Conservation (phyloP, 2,888 invertebrate genomes). For the Drosophila falleni region DNA sequence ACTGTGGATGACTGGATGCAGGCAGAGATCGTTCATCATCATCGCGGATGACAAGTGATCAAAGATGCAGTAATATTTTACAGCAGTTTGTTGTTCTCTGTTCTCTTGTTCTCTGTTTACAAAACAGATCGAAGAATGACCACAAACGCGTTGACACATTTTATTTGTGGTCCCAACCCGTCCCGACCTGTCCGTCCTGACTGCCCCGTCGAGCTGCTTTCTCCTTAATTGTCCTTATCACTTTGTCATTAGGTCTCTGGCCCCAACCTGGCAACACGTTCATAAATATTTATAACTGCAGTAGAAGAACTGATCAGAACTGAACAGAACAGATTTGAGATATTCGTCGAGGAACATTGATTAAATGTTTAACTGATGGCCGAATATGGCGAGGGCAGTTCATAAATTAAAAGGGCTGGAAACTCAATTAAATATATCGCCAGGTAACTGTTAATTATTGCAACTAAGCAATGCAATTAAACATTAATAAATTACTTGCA, state of each 20-base stretch:
- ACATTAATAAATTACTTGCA: conserved; percentile 61
- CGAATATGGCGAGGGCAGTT: conserved; percentile 71
- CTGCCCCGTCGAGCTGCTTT: conserved; percentile 54
- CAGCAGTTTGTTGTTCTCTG: conserved; percentile 59
- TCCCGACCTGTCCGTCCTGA: not conserved
- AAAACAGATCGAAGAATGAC: conserved; percentile 65
- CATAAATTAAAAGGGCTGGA: conserved; percentile 74
- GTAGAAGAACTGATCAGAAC: conserved; percentile 13
- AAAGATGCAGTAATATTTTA: conserved; percentile 80
- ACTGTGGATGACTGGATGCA: conserved; percentile 10
- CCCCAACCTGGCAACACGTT: conserved; percentile 20
- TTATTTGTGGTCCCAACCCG: conserved; percentile 49
- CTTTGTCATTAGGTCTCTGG: conserved; percentile 73
- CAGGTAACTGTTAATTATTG: conserved; percentile 69
- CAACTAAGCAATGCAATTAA: conserved; percentile 52
- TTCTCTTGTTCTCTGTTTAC: conserved; percentile 53
- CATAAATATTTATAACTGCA: conserved; percentile 71
- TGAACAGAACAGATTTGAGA: conserved; percentile 66
- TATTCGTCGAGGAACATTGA: conserved; percentile 70
- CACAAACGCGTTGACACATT: conserved; percentile 71
- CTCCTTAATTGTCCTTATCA: conserved; percentile 81
- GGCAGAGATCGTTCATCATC: conserved; percentile 73
- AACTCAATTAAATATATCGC: conserved; percentile 76
- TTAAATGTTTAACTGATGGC: conserved; percentile 73
- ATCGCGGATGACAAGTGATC: conserved; percentile 78